phyloP scores from a whole-genome alignment of 2,797 vertebrate species.

The Hippoglossus hippoglossus region DNA sequence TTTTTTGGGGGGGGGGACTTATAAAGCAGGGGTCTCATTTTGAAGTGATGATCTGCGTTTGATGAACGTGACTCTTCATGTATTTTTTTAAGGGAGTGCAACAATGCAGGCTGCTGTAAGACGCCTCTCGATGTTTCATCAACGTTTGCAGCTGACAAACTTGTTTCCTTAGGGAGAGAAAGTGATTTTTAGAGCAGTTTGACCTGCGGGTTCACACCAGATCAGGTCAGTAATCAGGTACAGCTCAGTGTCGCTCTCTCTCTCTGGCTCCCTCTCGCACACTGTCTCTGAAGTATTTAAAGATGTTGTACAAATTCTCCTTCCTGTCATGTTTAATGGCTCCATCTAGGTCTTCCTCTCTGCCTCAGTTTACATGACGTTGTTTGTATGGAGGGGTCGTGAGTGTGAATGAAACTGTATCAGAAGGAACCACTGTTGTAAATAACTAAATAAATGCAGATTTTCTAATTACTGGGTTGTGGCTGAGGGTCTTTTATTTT shows the following conservation, averaged over 20 bases:
- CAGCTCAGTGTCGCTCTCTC: slow-evolving; percentile 35
- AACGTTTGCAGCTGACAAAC: slow-evolving; percentile 33
- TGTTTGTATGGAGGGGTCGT: slow-evolving; percentile 58
- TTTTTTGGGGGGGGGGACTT: not conserved
- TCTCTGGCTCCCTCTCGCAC: slow-evolving; percentile 12
- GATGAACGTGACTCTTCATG: slow-evolving; percentile 16
- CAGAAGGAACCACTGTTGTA: slow-evolving; percentile 79
- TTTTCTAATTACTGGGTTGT: slow-evolving; percentile 64
- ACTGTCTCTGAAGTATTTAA: slow-evolving; percentile 52
- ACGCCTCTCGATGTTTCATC: slow-evolving; percentile 16
- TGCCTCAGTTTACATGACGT: slow-evolving; percentile 65
- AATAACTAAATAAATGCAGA: slow-evolving; percentile 81
- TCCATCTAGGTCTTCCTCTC: slow-evolving; percentile 46
- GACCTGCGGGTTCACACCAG: slow-evolving; percentile 31
- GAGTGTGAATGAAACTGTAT: slow-evolving; percentile 66
- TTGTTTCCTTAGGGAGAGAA: slow-evolving; percentile 37
- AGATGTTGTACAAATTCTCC: slow-evolving; percentile 11
- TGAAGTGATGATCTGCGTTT: slow-evolving; percentile 22
- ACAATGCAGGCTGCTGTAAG: slow-evolving; percentile 37
- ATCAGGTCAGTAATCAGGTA: slow-evolving; percentile 67
- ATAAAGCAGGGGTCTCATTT: not conserved
- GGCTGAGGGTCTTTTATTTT: not conserved
- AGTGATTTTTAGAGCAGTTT: slow-evolving; percentile 25
- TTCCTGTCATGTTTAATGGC: slow-evolving; percentile 31
- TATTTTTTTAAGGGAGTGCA: slow-evolving; percentile 31